phyloP scores from a whole-genome alignment of 2,113 vertebrate genomes.

The Galeopterus variegatus region DNA sequence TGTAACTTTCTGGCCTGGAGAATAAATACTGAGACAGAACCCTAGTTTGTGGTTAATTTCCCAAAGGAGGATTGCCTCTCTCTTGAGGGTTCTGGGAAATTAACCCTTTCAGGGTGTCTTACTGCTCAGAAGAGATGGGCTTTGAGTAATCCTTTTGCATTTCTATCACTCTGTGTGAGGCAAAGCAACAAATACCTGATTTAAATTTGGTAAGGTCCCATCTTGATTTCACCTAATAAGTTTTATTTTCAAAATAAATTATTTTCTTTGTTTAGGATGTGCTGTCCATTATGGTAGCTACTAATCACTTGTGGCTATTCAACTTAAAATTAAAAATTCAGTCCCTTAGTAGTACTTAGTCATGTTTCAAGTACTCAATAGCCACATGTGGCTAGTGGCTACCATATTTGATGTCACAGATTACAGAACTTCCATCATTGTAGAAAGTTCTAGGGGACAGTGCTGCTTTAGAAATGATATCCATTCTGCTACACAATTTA shows the following conservation, averaged over 20 bases:
- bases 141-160: no score
- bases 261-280: not conserved
- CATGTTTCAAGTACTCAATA: not conserved
- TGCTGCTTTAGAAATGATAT: not conserved
- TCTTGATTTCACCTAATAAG: not conserved
- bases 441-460: not conserved
- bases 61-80: no score
- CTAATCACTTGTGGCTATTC: not conserved
- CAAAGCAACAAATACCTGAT: not conserved
- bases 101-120: no score
- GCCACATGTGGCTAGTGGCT: not conserved
- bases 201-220: slow-evolving; percentile 1
- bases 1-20: no score
- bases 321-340: slow-evolving; percentile 21
- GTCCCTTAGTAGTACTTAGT: not conserved
- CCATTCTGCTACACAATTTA: not conserved
- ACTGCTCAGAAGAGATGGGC: no score
- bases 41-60: no score
- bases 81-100: no score
- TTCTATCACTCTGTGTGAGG: no score
- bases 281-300: not conserved
- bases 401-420: not conserved
- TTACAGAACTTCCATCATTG: not conserved
- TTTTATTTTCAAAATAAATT: slow-evolving; percentile 29
- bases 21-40: no score